Evolutionary conservation across 2,888 invertebrate genomes (phyloP), one percentile per base, ranked within the genome.

Genomic region (Leptopilina drosophilae): DNA sequence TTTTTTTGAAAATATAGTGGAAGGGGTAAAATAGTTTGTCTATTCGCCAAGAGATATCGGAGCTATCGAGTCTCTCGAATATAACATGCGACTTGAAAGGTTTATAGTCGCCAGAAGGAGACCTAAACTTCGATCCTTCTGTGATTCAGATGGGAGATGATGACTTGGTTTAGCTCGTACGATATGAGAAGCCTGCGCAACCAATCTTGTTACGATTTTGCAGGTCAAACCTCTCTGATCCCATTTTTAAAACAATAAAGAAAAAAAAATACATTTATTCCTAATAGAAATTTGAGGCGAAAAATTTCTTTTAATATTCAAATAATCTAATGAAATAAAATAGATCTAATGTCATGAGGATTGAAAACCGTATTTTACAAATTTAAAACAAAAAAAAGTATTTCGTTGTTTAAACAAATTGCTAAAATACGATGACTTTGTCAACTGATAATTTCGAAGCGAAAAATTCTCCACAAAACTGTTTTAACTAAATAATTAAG

Each of bases 211-310:
- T 91, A 92, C 92, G 87, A 87, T 84, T 67, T 20, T 67, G 87
- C 89, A 91, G 91, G 91, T 84, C 79, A 90, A 88, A 91, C 88
- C 85, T 78, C 85, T 91, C 91, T 92, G 91, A 91, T 92, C 89
- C 88, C 88, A 87, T 87, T 83, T 69, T 64, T 75, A 59, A 26
- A 64, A 49, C 64, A 62, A 53, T 64, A 49, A 49, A 56, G 76
- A 33, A 56, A 65, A 56, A 64, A 26, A 56, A 11, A 11, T 40
- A 4, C 20, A 62, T 49, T 9, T 40, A n/a, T 64, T 49, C 49
- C 3, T 49, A 49, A 11, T 12, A 49, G 11, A 4, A 49, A 49
- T 11, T 9, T 49, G 7, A 12, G 12, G 11, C 4, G 49, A 11
- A 49, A 49, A 49, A 49, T 49, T 49, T 0, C 12, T 12, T 11